These are phyloP conservation scores for Varroa destructor DNA, from an alignment of 1,140 invertebrate species.

Conservation along the genomic window DNA sequence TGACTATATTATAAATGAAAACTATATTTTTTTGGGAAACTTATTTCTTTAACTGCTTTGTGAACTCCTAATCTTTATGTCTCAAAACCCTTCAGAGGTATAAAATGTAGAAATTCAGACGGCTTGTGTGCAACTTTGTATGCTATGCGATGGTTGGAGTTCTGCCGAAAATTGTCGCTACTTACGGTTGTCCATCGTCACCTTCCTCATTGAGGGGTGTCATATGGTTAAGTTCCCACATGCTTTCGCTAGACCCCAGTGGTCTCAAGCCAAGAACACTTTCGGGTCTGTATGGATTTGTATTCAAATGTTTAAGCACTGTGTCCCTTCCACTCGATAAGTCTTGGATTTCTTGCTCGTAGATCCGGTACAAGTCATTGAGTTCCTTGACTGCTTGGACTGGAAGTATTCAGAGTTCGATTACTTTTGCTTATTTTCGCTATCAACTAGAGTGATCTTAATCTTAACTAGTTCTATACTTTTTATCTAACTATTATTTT, in stretches of 20 bases:
- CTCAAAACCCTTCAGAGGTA: too few relatives aligned
- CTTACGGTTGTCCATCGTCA: constrained; percentile 20
- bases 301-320: constrained; percentile 29
- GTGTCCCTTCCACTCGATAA: constrained; percentile 32
- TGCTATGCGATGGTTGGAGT: too few relatives aligned
- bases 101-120: too few relatives aligned
- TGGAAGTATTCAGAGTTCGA: constrained; percentile 45
- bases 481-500: not conserved
- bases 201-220: constrained; percentile 26
- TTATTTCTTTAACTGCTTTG: too few relatives aligned
- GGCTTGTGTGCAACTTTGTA: too few relatives aligned
- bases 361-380: constrained; percentile 66
- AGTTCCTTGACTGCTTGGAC: constrained; percentile 59
- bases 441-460: not conserved
- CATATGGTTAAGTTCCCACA: constrained; percentile 33
- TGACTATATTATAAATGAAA: too few relatives aligned
- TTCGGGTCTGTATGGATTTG: constrained; percentile 29
- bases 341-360: constrained; percentile 51
- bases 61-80: too few relatives aligned
- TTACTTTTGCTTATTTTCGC: constrained; percentile 35
- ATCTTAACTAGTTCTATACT: not conserved
- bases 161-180: not conserved
- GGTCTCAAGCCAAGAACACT: constrained; percentile 29
- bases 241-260: constrained; percentile 33
- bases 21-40: too few relatives aligned